Base-by-base conservation (phyloP, 2,888 invertebrate genomes). In the Hydropsyche betteni region DNA sequence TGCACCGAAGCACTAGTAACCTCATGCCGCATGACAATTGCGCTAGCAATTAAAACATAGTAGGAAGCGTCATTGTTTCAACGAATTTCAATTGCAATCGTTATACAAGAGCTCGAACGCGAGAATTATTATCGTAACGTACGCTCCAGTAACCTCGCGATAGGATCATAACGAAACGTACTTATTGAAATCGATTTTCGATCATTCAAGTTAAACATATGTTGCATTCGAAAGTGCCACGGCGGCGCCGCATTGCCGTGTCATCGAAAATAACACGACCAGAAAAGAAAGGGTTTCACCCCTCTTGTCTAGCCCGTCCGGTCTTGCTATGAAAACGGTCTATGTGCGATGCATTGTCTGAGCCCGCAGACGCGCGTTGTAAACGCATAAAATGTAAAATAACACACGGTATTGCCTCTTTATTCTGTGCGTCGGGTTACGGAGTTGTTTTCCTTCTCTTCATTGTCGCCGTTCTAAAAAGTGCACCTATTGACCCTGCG, bases 251-350 rank as follows among this genome's bases (percentile, higher is more conserved):
- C 64, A 36, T 64, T 64, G 64, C 64, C 64, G 24, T n/a, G 36
- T 34, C 36, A 64, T 64, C 10, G 34, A 64, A 36, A 64, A 64
- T 36, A 64, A 34, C 64, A 36, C 33, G 61, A 16, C 44, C 44
- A 44, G 44, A 64, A 7, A 10, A 36, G n/a, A 64, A 36, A 36
- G 64, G 64, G 34, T 64, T 64, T 36, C 64, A 64, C 64, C 64
- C 64, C 64, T 36, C 64, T 64, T n/a, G 64, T 64, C 64, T 64
- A 64, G 64, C 64, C 34, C n/a, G 64, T 64, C 64, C 44, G 10
- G 64, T 8, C 64, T 12, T 4, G 12, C 64, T 24, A 8, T 24
- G 24, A 24, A 24, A 61, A 24, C 24, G 16, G 33, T 64, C 64
- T 64, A 36, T 64, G 34, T 36, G 8, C 34, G 36, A 36, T 44